Conservation (phyloP, 1,140 invertebrate species). For the Streblospio benedicti region DNA sequence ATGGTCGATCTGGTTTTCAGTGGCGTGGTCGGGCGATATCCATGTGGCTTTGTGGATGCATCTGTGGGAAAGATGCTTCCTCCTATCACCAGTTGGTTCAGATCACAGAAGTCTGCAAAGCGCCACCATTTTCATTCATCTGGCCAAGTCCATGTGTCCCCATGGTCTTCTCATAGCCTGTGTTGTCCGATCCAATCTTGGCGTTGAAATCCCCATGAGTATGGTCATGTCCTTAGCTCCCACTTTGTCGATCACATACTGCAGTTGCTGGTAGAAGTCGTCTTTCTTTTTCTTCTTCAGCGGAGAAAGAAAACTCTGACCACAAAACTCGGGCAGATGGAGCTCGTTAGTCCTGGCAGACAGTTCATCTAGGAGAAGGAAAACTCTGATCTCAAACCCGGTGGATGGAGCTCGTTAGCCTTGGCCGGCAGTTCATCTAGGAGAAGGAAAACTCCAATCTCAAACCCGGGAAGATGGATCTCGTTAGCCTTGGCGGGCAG, state of each 20-base stretch:
- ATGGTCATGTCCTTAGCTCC: conserved; percentile 16
- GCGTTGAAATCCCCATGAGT: conserved; percentile 25
- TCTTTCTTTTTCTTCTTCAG: conserved; percentile 22
- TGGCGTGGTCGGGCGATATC: conserved; percentile 19
- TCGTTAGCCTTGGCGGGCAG: no score
- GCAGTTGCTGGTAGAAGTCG: conserved; percentile 21
- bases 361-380: no score
- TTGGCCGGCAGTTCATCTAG: no score
- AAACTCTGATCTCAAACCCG: no score
- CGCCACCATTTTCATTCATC: conserved; percentile 21
- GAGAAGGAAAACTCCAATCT: no score
- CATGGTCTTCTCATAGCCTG: conserved; percentile 20
- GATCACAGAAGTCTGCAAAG: conserved; percentile 18
- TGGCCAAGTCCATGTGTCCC: conserved; percentile 18
- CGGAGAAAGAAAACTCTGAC: no score
- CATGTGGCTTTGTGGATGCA: conserved; percentile 21
- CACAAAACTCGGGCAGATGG: no score
- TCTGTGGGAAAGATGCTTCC: conserved; percentile 13
- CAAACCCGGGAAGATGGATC: no score
- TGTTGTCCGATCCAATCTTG: conserved; percentile 19
- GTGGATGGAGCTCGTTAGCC: no score
- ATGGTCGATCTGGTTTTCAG: conserved; percentile 23
- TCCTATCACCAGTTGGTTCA: conserved; percentile 20
- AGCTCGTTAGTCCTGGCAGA: no score
- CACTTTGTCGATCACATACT: conserved; percentile 11